A percentile compares a stretch with the other conserved stretches of the same genome.
Evolutionary conservation across 2,797 vertebrate species (phyloP).

Genomic region (Dipus sagitta): DNA sequence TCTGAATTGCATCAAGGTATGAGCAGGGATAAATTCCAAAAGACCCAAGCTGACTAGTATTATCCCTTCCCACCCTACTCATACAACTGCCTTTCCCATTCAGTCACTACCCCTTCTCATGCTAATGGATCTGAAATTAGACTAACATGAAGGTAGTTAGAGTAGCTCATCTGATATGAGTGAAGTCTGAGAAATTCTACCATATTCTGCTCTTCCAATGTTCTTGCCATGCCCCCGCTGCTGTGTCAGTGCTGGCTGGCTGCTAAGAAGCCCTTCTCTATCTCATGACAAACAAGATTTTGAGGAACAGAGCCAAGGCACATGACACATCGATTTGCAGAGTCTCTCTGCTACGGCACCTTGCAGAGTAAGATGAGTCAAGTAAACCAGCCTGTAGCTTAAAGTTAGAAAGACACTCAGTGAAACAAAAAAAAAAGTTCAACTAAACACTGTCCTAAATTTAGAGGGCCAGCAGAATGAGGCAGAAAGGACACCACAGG

Average conservation of each 20-base stretch:
- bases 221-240: neutral
- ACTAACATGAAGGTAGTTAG: neutral
- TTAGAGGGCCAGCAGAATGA: neutral
- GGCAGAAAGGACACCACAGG: neutral
- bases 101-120: neutral
- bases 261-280: neutral
- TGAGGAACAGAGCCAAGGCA: neutral
- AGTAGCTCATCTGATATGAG: neutral
- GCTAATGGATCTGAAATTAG: neutral
- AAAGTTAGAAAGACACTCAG: neutral
- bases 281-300: too few species aligned
- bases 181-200: neutral
- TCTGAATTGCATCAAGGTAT: too few species aligned
- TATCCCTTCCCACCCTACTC: neutral
- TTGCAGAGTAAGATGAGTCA: neutral
- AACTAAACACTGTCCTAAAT: neutral
- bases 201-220: neutral
- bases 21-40: neutral
- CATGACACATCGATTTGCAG: too few species aligned
- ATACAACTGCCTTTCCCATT: neutral
- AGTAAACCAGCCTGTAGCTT: neutral
- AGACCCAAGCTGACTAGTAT: rapidly evolving
- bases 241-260: neutral
- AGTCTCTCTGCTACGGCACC: neutral
- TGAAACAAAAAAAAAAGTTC: neutral